These are phyloP conservation scores for Lissocephala sabroskyi DNA, from an alignment of 2,888 invertebrate genomes.

Conservation along the genomic window DNA sequence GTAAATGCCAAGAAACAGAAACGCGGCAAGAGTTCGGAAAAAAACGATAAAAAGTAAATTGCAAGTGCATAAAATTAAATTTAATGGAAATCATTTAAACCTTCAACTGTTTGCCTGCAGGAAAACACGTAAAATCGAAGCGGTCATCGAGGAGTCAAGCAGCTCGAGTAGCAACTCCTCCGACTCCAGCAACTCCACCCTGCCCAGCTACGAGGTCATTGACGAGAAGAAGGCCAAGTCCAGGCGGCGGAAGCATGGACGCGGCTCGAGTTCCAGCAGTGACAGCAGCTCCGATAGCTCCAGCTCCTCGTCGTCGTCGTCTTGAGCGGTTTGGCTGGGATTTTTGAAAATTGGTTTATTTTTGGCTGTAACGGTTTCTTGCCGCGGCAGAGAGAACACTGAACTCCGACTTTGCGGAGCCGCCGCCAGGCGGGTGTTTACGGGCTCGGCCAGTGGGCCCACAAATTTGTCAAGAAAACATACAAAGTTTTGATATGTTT, in stretches of 20 bases:
- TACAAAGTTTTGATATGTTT: conserved; percentile 1
- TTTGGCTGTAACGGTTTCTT: conserved; percentile 31
- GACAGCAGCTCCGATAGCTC: conserved; percentile 54
- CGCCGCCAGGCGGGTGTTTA: too few relatives aligned
- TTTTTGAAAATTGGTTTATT: conserved; percentile 11
- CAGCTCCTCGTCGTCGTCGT: conserved; percentile 49
- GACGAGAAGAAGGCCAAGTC: conserved; percentile 63
- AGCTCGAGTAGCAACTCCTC: conserved; percentile 55
- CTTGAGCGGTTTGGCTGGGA: conserved; percentile 22
- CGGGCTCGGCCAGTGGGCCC: not conserved
- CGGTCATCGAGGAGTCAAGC: conserved; percentile 67
- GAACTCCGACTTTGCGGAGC: too few relatives aligned
- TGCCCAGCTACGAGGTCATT: conserved; percentile 70
- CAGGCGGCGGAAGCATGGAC: conserved; percentile 49
- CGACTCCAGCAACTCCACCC: conserved; percentile 66
- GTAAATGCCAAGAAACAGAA: conserved; percentile 57
- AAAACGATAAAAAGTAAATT: conserved; percentile 66
- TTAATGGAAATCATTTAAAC: not conserved
- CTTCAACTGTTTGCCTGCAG: too few relatives aligned
- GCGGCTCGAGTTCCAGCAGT: conserved; percentile 49
- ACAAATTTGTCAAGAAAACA: conserved; percentile 14
- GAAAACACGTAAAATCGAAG: conserved; percentile 64
- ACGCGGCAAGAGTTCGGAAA: conserved; percentile 60
- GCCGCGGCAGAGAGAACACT: conserved; percentile 15
- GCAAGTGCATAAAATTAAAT: not conserved